phyloP scores from a whole-genome alignment of 2,113 vertebrate species.

The Oceanodroma tethys region DNA sequence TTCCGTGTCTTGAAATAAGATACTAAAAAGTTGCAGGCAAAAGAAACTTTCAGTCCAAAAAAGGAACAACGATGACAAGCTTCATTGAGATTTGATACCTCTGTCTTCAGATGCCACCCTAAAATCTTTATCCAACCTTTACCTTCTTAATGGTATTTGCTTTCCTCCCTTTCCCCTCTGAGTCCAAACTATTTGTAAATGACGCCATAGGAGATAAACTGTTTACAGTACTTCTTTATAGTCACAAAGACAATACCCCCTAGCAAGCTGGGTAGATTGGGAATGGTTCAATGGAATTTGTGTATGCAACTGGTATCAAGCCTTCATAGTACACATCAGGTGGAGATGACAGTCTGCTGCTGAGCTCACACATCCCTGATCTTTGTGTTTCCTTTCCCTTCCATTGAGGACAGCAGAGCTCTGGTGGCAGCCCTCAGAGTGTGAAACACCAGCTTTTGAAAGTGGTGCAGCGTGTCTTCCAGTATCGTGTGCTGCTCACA shows the following conservation, averaged over 20 bases:
- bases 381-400: not conserved
- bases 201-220: not conserved
- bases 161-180: not conserved
- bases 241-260: not conserved
- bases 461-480: conserved; percentile 88
- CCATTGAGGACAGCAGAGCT: conserved; percentile 74
- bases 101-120: not conserved
- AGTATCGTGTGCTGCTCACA: conserved; percentile 92
- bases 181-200: not conserved
- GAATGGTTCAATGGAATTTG: not conserved
- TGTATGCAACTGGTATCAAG: not conserved
- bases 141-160: not conserved
- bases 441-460: conserved; percentile 87
- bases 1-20: not conserved
- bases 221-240: not conserved
- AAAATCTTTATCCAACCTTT: not conserved
- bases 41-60: not conserved
- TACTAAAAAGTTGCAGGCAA: not conserved
- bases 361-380: not conserved
- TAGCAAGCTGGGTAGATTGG: not conserved
- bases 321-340: not conserved
- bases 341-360: not conserved
- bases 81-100: not conserved
- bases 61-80: not conserved
- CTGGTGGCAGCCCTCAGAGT: conserved; percentile 67